These are phyloP conservation scores for Mythimna lalbum DNA, from an alignment of 2,888 invertebrate genomes.

Conservation along the genomic window DNA sequence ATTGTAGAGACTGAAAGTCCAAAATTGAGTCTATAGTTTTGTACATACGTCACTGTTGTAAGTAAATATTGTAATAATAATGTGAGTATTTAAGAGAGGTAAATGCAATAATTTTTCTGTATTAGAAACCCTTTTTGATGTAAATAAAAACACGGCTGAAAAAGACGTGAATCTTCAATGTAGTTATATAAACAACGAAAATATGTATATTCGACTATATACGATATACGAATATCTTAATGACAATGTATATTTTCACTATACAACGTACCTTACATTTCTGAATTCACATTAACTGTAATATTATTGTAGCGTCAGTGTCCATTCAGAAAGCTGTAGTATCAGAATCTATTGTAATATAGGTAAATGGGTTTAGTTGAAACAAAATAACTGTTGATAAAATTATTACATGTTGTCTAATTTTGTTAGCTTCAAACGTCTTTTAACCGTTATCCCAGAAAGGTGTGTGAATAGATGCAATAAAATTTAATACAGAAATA, in stretches of 20 bases:
- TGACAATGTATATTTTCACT: constrained; percentile 58
- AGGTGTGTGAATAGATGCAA: constrained; percentile 92
- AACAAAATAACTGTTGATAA: constrained; percentile 60
- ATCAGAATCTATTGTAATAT: constrained; percentile 49
- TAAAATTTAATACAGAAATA: constrained; percentile 91
- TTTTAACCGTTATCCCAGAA: constrained; percentile 83
- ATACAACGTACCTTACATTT: constrained; percentile 43
- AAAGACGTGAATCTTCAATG: constrained; percentile 74
- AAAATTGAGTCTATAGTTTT: constrained; percentile 90
- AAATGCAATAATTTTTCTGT: constrained; percentile 89
- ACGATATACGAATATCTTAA: constrained; percentile 55
- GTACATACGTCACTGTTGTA: constrained; percentile 89
- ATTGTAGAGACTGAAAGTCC: constrained; percentile 90
- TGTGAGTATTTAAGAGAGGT: constrained; percentile 86
- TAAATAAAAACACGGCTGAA: constrained; percentile 81
- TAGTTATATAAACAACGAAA: constrained; percentile 77
- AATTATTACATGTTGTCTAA: constrained; percentile 63
- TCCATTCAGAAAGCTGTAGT: constrained; percentile 46
- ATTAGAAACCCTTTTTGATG: constrained; percentile 84
- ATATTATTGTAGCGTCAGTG: constrained; percentile 49
- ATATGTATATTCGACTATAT: constrained; percentile 61
- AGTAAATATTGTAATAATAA: constrained; percentile 87
- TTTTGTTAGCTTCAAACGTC: constrained; percentile 82
- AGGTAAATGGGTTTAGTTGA: constrained; percentile 54
- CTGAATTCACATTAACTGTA: constrained; percentile 45